Base-by-base conservation (phyloP, 2,113 vertebrate species). In the Mobula birostris region DNA sequence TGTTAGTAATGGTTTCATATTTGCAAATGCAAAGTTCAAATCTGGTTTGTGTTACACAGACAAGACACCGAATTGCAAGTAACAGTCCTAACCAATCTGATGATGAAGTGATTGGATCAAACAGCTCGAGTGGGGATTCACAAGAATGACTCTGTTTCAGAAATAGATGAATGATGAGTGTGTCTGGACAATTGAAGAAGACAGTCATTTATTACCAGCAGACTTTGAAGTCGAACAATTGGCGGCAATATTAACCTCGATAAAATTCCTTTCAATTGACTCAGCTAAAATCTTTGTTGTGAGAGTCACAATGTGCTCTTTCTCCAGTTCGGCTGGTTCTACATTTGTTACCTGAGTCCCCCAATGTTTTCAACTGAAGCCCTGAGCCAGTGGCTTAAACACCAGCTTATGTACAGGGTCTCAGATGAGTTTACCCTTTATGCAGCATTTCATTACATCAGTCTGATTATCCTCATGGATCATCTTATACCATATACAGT, bases 41-140 rank as follows among this genome's bases (percentile, higher is more conserved):
- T 70, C n/a, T 90, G 63, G n/a, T 91, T 70, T 70, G n/a, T 91
- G 66, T 91, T 91, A 91, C 21, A 36, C 70, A 32, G 88, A 70
- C 66, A 91, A 91, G 63, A 36, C n/a, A 70, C 63, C 21, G 32
- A 91, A 91, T 29, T 91, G 15, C 36, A 91, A 21, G 17, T 66
- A n/a, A 9, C 88, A 32, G 88, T 91, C 88, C 87, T 32, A 21
- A 40, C 88, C 9, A 91, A 70, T 70, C n/a, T 24, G n/a, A 88
- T 88, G 85, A 82, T 82, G 40, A 88, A 88, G 63, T 24, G 88
- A 91, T 70, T 91, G 63, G n/a, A 91, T 66, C 88, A 91, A 91
- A 70, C 14, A 32, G 63, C 21, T 91, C 8, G 29, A 68, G 88
- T 17, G 32, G 6, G 66, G 88, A 91, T 91, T 17, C n/a, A 91